Evolutionary conservation across 2,888 invertebrate species (phyloP), one percentile per base, ranked within the genome.

Genomic region (Fissipunctia ypsillon): DNA sequence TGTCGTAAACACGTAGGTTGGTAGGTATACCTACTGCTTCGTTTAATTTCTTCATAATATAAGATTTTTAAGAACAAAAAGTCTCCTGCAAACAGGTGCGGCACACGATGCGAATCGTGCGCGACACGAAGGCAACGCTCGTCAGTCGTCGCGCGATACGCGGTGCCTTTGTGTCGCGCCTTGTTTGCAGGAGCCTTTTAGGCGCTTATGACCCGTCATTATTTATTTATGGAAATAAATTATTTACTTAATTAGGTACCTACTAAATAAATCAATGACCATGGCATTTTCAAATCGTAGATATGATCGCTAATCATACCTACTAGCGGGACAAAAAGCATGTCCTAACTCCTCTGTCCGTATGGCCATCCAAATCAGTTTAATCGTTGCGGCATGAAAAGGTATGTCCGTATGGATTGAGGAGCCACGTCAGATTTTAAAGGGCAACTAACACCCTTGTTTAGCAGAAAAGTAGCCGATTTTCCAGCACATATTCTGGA

Each of bases 1-100:
- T 85, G 80, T 79, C 67, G 80, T 68, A 86, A 82, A 73, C 22
- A 63, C 57, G 81, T 84, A 63, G 85, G 83, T 81, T 68, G 77
- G 63, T 76, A 5, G 77, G 63, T 76, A 5, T 38, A 35, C 35
- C 9, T 38, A 31, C 7, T 45, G 54, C 9, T 41, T 48, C 16
- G 35, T 22, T 56, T 43, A 59, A 69, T 57, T 68, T 61, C 52
- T 61, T 31, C 61, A 65, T 50, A 68, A 35, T 52, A 35, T 31
- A 45, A 28, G 12, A 22, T 52, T 67, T 64, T 75, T 66, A 78
- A 78, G 78, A 68, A 64, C 68, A 61, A 22, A n/a, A n/a, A n/a
- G n/a, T n/a, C n/a, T n/a, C n/a, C n/a, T n/a, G n/a, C n/a, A n/a
- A n/a, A n/a, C n/a, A n/a, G n/a, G n/a, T n/a, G n/a, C n/a, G n/a